These are phyloP conservation scores for Perccottus glenii DNA, from an alignment of 2,113 vertebrate genomes.

Conservation along the genomic window DNA sequence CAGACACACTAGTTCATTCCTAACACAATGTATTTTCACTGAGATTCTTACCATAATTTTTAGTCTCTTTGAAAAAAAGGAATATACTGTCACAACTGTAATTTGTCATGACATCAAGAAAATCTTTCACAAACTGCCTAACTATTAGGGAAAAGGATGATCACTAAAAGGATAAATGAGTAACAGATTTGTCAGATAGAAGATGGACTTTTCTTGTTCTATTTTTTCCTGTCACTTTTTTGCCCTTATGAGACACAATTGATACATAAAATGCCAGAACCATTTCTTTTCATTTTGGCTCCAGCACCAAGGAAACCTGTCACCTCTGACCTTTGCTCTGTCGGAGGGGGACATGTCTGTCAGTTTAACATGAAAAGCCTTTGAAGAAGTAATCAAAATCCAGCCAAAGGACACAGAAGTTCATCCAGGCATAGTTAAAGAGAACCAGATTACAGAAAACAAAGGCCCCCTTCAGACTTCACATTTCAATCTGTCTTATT, in stretches of 20 bases:
- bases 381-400: conserved; percentile 33
- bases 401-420: conserved; percentile 12
- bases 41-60: conserved; percentile 30
- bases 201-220: neutral
- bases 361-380: conserved; percentile 6
- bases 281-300: conserved; percentile 42
- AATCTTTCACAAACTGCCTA: neutral
- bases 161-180: neutral
- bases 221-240: neutral
- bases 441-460: conserved; percentile 33
- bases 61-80: conserved; percentile 8
- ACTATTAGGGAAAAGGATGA: neutral
- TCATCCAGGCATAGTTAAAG: conserved; percentile 19
- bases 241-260: conserved; percentile 24
- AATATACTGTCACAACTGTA: conserved; percentile 8
- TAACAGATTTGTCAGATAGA: neutral
- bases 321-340: conserved; percentile 24
- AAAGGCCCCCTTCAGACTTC: conserved; percentile 50
- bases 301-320: conserved; percentile 8
- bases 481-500: neutral
- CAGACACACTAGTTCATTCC: conserved; percentile 67
- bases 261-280: conserved; percentile 10
- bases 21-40: conserved; percentile 47
- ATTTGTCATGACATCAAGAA: conserved; percentile 16
- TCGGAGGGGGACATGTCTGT: conserved; percentile 20